Base-by-base conservation (phyloP, 2,113 vertebrate species). In the Picathartes gymnocephalus region DNA sequence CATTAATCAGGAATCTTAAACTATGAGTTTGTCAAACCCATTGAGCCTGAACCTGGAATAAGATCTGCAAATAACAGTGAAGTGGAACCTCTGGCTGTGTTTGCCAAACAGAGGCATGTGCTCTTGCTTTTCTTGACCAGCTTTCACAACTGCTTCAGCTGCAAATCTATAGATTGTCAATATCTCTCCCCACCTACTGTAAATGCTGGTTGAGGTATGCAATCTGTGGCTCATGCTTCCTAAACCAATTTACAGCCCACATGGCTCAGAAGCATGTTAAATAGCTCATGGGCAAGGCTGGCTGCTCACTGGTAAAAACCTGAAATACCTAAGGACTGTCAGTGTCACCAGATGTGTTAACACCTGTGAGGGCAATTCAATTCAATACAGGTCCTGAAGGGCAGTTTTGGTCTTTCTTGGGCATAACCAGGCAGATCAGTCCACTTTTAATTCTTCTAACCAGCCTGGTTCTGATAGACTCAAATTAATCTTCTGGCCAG, bases 1-100 rank as follows among this genome's bases (percentile, higher is more conserved):
- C 20, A 9, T 90, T 85, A 87, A 56, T 80, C 18, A 81, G 54
- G 65, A 92, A 91, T 85, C 85, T 91, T 95, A 88, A 86, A 88
- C 82, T 65, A 39, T 28, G 25, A 66, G 66, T 84, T 95, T 88
- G 66, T 81, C 79, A 96, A 94, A 90, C 35, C 64, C 65, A 56
- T 48, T 51, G 44, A 57, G 30, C 31, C 54, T 79, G 40, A 60
- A 23, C 37, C n/a, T 93, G 74, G 76, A 70, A 64, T 65, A 57
- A 71, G 48, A 56, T 72, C 51, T 79, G 23, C 70, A 88, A 90
- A 57, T 51, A 37, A 86, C 31, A 85, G 70, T 68, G 60, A 94
- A 73, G 51, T 18, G 7, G 50, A 51, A 37, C n/a, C 33, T 90
- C 61, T 53, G 40, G n/a, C 44, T 77, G 22, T 42, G 35, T 84